phyloP scores from a whole-genome alignment of 2,888 invertebrate genomes.

The Cataglyphis altisquamis region DNA sequence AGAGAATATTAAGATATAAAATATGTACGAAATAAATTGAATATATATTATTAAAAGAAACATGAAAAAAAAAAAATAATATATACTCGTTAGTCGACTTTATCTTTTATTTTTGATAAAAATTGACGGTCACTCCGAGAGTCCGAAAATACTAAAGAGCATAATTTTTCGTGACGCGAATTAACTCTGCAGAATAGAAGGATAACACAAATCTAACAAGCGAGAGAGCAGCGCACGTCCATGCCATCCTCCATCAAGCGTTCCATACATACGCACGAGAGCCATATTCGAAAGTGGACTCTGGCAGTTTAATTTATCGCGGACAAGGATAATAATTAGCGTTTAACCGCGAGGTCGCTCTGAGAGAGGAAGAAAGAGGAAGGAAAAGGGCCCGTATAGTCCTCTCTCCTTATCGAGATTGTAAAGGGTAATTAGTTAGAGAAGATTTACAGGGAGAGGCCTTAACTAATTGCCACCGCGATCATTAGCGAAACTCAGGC shows the following conservation, averaged over 20 bases:
- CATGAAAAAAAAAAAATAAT: not conserved
- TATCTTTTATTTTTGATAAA: slow-evolving; percentile 1
- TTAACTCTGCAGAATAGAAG: slow-evolving; percentile 45
- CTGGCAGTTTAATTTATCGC: slow-evolving; percentile 80
- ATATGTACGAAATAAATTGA: not conserved
- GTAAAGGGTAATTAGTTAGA: slow-evolving; percentile 81
- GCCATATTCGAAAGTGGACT: slow-evolving; percentile 63
- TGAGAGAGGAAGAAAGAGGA: slow-evolving; percentile 29
- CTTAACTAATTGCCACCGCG: slow-evolving; percentile 79
- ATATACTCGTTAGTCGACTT: slow-evolving; percentile 1
- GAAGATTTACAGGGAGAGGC: slow-evolving; percentile 78
- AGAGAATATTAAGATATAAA: not conserved
- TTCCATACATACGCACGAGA: slow-evolving; percentile 50
- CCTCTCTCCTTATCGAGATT: slow-evolving; percentile 67
- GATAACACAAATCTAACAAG: slow-evolving; percentile 63
- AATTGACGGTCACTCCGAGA: slow-evolving; percentile 11
- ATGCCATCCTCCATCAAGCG: slow-evolving; percentile 48
- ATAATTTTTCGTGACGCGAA: slow-evolving; percentile 41
- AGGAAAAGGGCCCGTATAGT: slow-evolving; percentile 70
- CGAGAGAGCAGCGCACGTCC: slow-evolving; percentile 45
- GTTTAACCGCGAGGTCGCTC: slow-evolving; percentile 76
- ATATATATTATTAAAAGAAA: not conserved
- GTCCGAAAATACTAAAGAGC: slow-evolving; percentile 31
- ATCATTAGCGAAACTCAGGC: slow-evolving; percentile 77
- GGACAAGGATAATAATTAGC: slow-evolving; percentile 81